Evolutionary conservation across 2,113 vertebrate genomes (phyloP), one percentile per base, ranked within the genome.

Genomic region (Sapayoa aenigma): DNA sequence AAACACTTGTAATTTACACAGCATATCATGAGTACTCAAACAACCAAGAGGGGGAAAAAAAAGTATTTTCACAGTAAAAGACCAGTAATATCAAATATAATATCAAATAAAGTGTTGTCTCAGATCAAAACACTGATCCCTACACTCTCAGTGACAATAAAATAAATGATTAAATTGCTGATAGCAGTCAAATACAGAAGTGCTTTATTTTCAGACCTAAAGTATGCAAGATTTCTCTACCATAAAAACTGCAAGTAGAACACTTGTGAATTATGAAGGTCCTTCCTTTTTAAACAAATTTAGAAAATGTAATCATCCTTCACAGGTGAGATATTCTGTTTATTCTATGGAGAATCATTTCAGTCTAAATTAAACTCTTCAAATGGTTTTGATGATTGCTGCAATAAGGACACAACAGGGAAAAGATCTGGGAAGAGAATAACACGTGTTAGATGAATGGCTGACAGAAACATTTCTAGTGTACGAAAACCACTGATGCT

Each of bases 331-430:
- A 95, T 97, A 93, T 94, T 97, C 63, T 97, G 92, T 97, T 97
- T 98, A 97, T 97, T 98, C 95, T 96, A 92, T 82, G 68, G 89
- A 97, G 95, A 95, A 97, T 94, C 58, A 95, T 97, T 96, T 97
- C 92, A 96, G 94, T 96, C 96, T 97, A 97, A 97, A 97, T 97
- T 97, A 97, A 97, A 97, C 87, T 96, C 95, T 96, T 94, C 94
- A 93, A 97, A 96, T 97, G 87, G 84, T 96, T 97, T 96, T 97
- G 94, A 91, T 96, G 93, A 97, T 94, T 97, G 86, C 87, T 94
- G 82, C 94, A 97, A 90, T 96, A 98, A 97, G 85, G 91, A 98
- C 80, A 96, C 85, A 96, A 95, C 85, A 97, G 97, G 93, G 92
- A 86, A 95, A 97, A 96, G 44, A 95, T 85, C 94, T 94, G 76